A percentile compares a stretch with the other conserved stretches of the same genome.
Evolutionary conservation across 2,888 invertebrate genomes (phyloP).

Genomic region (Tinea semifulvella): DNA sequence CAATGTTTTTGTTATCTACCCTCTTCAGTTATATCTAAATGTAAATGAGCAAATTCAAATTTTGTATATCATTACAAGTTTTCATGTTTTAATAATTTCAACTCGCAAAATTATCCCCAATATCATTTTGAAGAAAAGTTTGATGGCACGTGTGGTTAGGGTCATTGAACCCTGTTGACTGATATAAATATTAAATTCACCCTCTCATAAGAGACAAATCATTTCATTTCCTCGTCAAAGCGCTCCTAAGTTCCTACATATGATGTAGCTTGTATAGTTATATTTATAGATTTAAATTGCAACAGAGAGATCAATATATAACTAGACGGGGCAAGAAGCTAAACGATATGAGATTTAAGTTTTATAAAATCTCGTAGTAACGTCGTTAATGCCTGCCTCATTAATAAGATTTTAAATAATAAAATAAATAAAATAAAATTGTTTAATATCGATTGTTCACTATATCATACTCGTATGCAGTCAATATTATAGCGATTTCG

Average conservation of each 20-base stretch:
- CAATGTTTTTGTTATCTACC: background rate
- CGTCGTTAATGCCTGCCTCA: no score
- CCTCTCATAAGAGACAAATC: constrained; percentile 58
- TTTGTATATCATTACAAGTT: constrained; percentile 4
- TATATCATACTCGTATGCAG: no score
- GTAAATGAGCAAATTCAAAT: constrained; percentile 1
- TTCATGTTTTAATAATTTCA: constrained; percentile 5
- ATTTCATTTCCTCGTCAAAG: constrained; percentile 57
- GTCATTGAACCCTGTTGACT: constrained; percentile 43
- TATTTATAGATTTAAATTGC: constrained; percentile 3
- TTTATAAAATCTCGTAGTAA: no score
- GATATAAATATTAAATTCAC: constrained; percentile 60
- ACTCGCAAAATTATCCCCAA: constrained; percentile 6
- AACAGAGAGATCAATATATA: no score
- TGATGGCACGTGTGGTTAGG: constrained; percentile 20
- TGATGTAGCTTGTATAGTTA: constrained; percentile 1
- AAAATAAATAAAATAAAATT: no score
- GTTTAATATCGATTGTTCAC: no score
- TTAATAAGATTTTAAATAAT: no score
- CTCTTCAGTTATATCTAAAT: background rate
- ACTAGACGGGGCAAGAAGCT: no score
- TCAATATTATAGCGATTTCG: no score
- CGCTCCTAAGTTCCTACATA: constrained; percentile 2
- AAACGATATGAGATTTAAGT: no score
- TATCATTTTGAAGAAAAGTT: constrained; percentile 4